Conservation (phyloP, 2,113 vertebrate genomes). For the Orcinus orca region DNA sequence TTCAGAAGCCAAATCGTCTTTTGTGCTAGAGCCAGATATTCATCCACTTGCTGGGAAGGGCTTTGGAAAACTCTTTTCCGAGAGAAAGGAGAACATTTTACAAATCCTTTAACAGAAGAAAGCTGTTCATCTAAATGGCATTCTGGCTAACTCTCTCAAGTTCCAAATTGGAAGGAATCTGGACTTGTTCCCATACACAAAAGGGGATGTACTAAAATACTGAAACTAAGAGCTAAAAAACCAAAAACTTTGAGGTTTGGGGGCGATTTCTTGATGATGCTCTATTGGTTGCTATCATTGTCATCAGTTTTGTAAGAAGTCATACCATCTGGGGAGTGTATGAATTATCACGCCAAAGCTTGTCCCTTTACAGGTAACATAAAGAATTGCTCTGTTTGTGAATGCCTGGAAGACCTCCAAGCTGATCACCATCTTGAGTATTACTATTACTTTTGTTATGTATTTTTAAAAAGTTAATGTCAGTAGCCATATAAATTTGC, state of each 20-base stretch:
- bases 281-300: background rate
- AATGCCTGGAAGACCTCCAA: background rate
- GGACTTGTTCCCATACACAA: conserved; percentile 6
- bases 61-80: background rate
- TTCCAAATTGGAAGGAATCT: conserved; percentile 44
- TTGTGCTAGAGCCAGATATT: conserved; percentile 7
- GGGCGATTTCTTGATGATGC: background rate
- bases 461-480: background rate
- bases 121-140: conserved; percentile 1
- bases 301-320: background rate
- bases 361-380: background rate
- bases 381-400: background rate
- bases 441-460: background rate
- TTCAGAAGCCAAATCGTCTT: background rate
- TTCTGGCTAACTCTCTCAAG: conserved; percentile 11
- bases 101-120: conserved; percentile 2
- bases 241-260: background rate
- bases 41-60: background rate
- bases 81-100: background rate
- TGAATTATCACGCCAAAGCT: background rate
- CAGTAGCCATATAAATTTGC: background rate
- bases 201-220: background rate
- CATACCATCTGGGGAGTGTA: background rate
- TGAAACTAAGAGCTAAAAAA: background rate
- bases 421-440: background rate